phyloP scores from a whole-genome alignment of 2,888 invertebrate genomes.

The Bedellia somnulentella region DNA sequence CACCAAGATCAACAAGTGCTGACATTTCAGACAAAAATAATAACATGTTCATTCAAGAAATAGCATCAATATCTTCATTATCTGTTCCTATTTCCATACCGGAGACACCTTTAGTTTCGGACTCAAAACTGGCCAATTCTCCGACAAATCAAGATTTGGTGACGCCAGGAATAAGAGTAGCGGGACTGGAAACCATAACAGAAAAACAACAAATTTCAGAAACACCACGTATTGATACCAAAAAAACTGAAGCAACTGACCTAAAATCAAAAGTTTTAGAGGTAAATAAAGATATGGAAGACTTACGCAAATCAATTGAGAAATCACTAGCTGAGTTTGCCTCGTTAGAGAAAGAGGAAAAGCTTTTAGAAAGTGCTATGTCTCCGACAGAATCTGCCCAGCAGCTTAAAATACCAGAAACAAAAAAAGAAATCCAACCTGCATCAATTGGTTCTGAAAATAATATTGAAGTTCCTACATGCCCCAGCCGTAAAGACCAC shows the following conservation, averaged over 20 bases:
- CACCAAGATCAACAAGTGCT: slow-evolving; percentile 34
- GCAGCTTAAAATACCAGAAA: too few relatives aligned
- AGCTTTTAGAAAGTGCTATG: too few relatives aligned
- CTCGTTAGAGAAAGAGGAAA: slow-evolving; percentile 29
- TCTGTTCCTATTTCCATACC: background rate
- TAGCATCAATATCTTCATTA: slow-evolving; percentile 14
- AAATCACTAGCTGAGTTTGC: slow-evolving; percentile 41
- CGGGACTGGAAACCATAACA: slow-evolving; percentile 11
- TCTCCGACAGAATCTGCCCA: too few relatives aligned
- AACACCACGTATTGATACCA: slow-evolving; percentile 10
- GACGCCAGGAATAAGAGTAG: slow-evolving; percentile 15
- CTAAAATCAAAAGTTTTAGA: slow-evolving; percentile 47
- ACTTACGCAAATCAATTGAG: slow-evolving; percentile 39
- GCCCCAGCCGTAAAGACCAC: slow-evolving; percentile 33
- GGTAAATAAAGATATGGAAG: slow-evolving; percentile 48
- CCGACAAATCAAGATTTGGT: slow-evolving; percentile 21
- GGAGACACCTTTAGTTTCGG: background rate
- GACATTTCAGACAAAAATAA: slow-evolving; percentile 28
- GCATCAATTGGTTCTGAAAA: background rate
- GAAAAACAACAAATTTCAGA: slow-evolving; percentile 15
- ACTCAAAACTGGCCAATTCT: too few relatives aligned
- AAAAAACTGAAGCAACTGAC: slow-evolving; percentile 28
- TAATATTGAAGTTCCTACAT: slow-evolving; percentile 15
- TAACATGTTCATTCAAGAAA: slow-evolving; percentile 34
- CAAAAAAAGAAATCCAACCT: background rate